Conservation (phyloP, 2,888 invertebrate species). For the Cantharis lateralis region DNA sequence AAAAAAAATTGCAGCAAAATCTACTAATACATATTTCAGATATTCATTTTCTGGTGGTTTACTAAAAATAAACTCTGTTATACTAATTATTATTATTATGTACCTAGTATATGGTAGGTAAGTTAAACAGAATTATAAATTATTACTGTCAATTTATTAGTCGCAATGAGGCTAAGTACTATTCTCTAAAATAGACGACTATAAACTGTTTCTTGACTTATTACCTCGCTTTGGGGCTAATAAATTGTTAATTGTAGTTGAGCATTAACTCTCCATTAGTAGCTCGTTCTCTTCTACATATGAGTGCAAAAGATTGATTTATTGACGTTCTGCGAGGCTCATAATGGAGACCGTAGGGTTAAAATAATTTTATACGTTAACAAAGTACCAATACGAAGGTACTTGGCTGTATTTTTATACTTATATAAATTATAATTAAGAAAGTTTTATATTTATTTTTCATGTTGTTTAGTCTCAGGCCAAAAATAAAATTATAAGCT, state of each 20-base stretch:
- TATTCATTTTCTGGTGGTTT: neutral
- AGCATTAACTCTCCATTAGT: neutral
- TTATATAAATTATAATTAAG: neutral
- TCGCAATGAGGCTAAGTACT: neutral
- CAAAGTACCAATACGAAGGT: neutral
- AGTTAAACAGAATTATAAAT: neutral
- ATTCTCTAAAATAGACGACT: neutral
- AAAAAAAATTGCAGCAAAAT: too few relatives aligned
- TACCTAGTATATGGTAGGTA: neutral
- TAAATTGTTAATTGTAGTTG: neutral
- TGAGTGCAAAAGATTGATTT: neutral
- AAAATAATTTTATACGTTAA: neutral
- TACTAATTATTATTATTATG: too few relatives aligned
- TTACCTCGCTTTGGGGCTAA: neutral
- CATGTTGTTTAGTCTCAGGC: neutral
- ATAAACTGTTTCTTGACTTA: neutral
- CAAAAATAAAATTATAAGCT: neutral
- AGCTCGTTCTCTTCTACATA: neutral
- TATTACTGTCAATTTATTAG: neutral
- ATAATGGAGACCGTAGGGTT: neutral
- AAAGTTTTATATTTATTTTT: neutral
- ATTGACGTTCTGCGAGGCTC: neutral
- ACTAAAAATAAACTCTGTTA: neutral
- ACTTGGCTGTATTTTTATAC: neutral
- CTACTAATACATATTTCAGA: neutral